Evolutionary conservation across 2,113 vertebrate genomes (phyloP), one percentile per base, ranked within the genome.

Genomic region (Corynorhinus townsendii): DNA sequence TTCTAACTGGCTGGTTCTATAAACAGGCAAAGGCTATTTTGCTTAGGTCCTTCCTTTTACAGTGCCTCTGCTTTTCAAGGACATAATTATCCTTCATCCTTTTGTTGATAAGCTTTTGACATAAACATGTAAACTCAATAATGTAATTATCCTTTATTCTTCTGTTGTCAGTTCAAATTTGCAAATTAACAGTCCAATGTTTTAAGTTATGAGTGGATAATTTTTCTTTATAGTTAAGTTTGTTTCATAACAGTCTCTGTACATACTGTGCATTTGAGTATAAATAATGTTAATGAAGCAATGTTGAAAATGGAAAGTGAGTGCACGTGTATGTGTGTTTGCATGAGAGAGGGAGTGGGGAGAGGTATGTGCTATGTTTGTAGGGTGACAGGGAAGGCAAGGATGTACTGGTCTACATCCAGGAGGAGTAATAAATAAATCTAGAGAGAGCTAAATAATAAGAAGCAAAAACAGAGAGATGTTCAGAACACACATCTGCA

Each of bases 401-500:
- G 79, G 24, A 47, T 72, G 33, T 62, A 11, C 22, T 88, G 10
- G 8, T 26, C 26, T 95, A 4, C 90, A 43, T 71, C 19, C 16
- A 94, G 33, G 56, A 88, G 40, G 85, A 95, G 5, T 91, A 90
- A 93, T 75, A 8, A 95, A 97, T 91, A 93, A 96, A 95, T 30
- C 47, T 64, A 76, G 62, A 49, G 56, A 95, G 90, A 89, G 83
- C 68, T 90, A 86, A 92, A 69, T 95, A 95, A 96, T 73, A 88
- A 96, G 12, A 83, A 91, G 86, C 91, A 52, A 86, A 96, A 90
- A 54, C 38, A 0, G 47, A 87, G 43, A 62, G 38, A 93, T 40
- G 92, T 84, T 96, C 52, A 71, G 95, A 97, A 90, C 91, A 9
- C 45, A 83, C 45, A 92, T 95, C 88, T 97, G 94, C 91, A 96